A percentile compares a stretch with the other conserved stretches of the same genome.
These are phyloP conservation scores for Drosophila prosaltans DNA, from an alignment of 1,140 invertebrate species.

Conservation along the genomic window DNA sequence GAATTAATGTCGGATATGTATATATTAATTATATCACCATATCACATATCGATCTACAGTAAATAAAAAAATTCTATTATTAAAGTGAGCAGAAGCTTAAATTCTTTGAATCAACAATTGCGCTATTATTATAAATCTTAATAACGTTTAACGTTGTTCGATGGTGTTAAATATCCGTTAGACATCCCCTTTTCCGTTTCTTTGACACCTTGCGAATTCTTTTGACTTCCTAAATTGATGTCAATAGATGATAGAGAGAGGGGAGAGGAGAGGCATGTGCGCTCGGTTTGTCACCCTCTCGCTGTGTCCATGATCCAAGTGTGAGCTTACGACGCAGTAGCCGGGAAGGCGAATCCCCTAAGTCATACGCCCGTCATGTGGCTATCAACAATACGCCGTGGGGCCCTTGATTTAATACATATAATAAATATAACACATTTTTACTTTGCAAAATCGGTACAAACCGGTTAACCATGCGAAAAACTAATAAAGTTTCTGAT, in stretches of 20 bases:
- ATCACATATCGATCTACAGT: neutral
- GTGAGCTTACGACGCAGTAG: neutral
- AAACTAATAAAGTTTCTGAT: conserved; percentile 25
- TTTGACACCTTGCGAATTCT: neutral
- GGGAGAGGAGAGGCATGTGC: neutral
- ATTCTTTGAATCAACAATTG: conserved; percentile 1
- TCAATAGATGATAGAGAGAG: neutral
- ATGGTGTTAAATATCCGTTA: neutral
- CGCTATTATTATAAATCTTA: neutral
- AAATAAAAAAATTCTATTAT: neutral
- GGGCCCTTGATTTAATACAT: conserved; percentile 45
- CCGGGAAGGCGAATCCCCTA: conserved; percentile 4
- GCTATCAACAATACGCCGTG: conserved; percentile 49
- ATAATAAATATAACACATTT: neutral
- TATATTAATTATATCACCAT: neutral
- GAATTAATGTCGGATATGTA: neutral
- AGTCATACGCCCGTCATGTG: conserved; percentile 73
- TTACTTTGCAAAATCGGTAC: conserved; percentile 47
- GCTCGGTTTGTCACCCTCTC: neutral
- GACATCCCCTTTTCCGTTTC: neutral
- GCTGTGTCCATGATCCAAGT: conserved; percentile 1
- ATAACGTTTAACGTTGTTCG: neutral
- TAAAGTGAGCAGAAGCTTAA: neutral
- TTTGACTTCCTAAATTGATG: neutral
- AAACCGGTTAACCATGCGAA: conserved; percentile 62